Percentiles rank a stretch among this genome's conserved stretches.
Evolutionary conservation across 2,797 vertebrate species (phyloP).

Genomic region (Apodemus agrarius): DNA sequence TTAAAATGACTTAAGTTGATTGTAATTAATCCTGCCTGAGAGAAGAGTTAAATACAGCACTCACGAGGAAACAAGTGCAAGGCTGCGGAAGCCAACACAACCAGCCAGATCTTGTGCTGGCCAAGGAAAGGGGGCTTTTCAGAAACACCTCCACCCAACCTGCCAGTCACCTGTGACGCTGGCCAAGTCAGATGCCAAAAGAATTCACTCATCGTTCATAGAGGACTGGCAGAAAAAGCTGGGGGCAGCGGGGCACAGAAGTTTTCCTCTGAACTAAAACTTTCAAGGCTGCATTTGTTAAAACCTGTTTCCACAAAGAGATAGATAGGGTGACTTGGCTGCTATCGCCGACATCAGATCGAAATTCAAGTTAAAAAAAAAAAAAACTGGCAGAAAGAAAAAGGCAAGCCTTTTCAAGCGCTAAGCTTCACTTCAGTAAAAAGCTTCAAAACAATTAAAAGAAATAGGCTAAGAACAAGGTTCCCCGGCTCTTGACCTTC

Average conservation of each 20-base stretch:
- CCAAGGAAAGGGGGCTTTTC: not conserved
- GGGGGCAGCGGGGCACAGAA: not conserved
- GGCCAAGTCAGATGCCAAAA: not conserved
- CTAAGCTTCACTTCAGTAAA: not conserved
- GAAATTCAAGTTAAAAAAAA: not conserved
- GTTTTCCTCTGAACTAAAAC: not conserved
- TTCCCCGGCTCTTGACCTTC: not conserved
- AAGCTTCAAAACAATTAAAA: not conserved
- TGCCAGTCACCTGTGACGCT: constrained; percentile 5
- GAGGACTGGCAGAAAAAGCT: not conserved
- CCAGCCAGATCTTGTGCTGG: not conserved
- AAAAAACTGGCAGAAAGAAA: not conserved
- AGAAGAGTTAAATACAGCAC: not conserved
- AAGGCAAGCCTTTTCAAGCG: not conserved
- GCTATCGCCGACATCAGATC: not conserved
- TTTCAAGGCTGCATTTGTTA: not conserved
- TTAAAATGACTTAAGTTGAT: not conserved
- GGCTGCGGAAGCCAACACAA: not conserved
- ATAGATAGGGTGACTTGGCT: no score
- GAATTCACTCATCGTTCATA: not conserved
- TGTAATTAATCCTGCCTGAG: not conserved
- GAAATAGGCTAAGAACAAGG: constrained; percentile 1
- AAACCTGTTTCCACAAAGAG: constrained; percentile 19
- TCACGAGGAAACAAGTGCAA: not conserved
- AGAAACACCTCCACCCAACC: not conserved